Evolutionary conservation across 2,888 invertebrate genomes (phyloP).

Genomic region (Odontothrips loti): DNA sequence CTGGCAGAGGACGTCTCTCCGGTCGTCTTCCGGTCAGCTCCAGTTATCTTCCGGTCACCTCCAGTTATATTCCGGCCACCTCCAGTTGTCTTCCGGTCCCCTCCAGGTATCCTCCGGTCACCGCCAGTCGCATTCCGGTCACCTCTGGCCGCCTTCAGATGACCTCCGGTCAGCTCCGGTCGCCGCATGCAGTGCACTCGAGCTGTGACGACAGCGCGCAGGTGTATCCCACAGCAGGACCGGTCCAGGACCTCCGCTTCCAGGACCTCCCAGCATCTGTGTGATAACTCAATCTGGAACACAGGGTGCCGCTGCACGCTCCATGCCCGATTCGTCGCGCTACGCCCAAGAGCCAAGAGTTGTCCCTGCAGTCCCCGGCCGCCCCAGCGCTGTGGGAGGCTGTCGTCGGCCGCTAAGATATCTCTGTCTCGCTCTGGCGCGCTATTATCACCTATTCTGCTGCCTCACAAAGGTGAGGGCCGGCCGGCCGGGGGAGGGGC

Average conservation of each 20-base stretch:
- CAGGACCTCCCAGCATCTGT: neutral
- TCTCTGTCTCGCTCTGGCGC: neutral
- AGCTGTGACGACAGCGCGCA: no score
- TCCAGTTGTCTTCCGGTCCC: no score
- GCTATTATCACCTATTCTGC: constrained; percentile 16
- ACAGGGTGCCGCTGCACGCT: neutral
- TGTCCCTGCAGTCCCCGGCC: neutral
- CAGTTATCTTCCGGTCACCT: no score
- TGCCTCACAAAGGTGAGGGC: neutral
- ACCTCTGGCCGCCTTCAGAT: no score
- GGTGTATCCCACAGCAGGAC: neutral
- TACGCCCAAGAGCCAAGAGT: neutral
- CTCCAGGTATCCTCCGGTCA: no score
- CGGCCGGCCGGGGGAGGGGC: neutral
- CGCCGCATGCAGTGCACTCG: no score
- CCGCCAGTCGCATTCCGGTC: no score
- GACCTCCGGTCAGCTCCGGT: no score
- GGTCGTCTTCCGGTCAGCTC: no score
- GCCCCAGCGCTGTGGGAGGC: constrained; percentile 10
- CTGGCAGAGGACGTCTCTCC: no score
- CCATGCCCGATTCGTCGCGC: constrained; percentile 1
- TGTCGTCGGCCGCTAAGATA: constrained; percentile 4
- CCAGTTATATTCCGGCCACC: no score
- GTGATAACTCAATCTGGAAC: constrained; percentile 16
- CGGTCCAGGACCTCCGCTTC: neutral